Percentiles rank a stretch among this genome's conserved stretches.
Evolutionary conservation across 2,113 vertebrate species (phyloP).

Genomic region (Eidolon helvum): DNA sequence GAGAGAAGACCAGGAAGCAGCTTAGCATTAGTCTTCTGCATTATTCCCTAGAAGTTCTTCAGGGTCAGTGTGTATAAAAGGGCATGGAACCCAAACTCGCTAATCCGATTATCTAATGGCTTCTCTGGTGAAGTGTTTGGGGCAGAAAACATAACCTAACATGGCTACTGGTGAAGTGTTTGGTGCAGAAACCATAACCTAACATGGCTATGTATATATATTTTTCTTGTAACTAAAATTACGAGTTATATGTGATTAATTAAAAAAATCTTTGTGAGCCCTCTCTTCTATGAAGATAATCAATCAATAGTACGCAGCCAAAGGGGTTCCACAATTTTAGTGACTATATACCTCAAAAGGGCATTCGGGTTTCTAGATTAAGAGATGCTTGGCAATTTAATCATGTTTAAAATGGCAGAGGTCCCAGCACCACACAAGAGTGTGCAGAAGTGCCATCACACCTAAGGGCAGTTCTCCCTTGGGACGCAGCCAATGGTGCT

Average conservation of each 20-base stretch:
- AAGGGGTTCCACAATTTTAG: background rate
- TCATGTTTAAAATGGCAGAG: background rate
- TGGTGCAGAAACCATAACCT: background rate
- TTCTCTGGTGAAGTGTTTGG: background rate
- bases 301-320: background rate
- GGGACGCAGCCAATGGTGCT: too few species aligned
- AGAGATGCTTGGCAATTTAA: background rate
- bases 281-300: background rate
- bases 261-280: background rate
- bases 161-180: background rate
- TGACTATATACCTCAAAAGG: background rate
- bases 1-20: background rate
- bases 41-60: background rate
- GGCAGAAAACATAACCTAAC: background rate
- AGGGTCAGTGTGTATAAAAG: background rate
- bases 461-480: accelerated
- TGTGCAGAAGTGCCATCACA: accelerated
- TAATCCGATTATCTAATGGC: background rate
- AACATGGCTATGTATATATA: background rate
- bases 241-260: background rate
- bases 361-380: background rate
- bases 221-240: background rate
- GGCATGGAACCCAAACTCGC: background rate
- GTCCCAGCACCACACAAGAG: accelerated
- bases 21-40: background rate